Conservation (phyloP, 2,888 invertebrate species). For the Oeneis ivallda region DNA sequence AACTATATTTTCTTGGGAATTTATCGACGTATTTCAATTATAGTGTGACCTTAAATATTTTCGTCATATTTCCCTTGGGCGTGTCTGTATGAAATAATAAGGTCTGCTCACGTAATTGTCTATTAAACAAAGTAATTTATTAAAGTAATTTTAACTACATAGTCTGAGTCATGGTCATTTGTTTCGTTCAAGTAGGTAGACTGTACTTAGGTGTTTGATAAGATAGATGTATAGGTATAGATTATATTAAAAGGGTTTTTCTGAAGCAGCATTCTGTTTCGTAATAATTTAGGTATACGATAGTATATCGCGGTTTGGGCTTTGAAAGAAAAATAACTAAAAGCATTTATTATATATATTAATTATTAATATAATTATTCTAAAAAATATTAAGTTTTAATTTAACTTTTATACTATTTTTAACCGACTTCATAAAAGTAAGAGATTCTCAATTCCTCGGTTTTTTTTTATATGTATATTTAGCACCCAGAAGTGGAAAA, state of each 20-base stretch:
- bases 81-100: not conserved
- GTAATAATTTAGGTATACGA: not conserved
- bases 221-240: not conserved
- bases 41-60: slow-evolving; percentile 4
- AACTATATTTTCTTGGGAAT: slow-evolving; percentile 10
- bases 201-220: not conserved
- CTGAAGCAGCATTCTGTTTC: not conserved
- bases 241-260: not conserved
- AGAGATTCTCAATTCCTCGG: too few species aligned
- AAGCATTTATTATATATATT: not conserved
- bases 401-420: too few species aligned
- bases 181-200: not conserved
- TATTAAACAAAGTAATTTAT: slow-evolving; percentile 1
- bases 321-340: not conserved
- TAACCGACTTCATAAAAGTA: too few species aligned
- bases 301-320: not conserved
- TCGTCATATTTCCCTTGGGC: slow-evolving; percentile 3
- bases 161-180: not conserved
- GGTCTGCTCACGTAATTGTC: not conserved
- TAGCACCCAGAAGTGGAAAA: too few species aligned
- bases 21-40: slow-evolving; percentile 3
- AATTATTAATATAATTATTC: too few species aligned
- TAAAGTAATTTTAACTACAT: not conserved
- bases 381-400: too few species aligned
- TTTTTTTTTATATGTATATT: too few species aligned